Evolutionary conservation across 37 sponge, comb jelly and placozoan genomes (phyloP).

Genomic region (Spongia lamella): DNA sequence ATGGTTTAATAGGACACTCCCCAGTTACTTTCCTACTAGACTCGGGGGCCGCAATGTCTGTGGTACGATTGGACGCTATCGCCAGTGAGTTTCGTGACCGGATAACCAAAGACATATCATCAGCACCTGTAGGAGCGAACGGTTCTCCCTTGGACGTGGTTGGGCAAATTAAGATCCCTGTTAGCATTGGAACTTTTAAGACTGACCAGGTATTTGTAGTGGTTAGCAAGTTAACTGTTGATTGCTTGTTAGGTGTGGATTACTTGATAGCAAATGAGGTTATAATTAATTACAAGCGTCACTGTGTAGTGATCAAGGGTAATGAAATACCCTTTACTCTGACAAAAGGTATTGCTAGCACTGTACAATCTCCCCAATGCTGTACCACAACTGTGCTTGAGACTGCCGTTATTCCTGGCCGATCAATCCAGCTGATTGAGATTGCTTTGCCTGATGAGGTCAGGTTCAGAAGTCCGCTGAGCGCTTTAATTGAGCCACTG

Average conservation of each 20-base stretch:
- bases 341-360: not conserved
- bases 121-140: conserved; percentile 18
- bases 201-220: conserved; percentile 1
- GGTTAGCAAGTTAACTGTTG: conserved; percentile 3
- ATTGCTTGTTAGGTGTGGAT: conserved; percentile 13
- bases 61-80: too few relatives aligned
- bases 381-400: too few relatives aligned
- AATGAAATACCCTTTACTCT: too few relatives aligned
- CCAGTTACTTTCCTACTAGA: conserved; percentile 2
- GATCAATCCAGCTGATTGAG: not conserved
- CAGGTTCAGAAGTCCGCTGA: not conserved
- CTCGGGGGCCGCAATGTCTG: conserved; percentile 24
- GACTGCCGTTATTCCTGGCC: not conserved
- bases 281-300: conserved; percentile 9
- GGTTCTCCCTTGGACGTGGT: conserved; percentile 4
- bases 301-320: not conserved
- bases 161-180: not conserved
- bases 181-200: conserved; percentile 1
- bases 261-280: conserved; percentile 3
- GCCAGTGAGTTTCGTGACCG: not conserved
- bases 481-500: too few relatives aligned
- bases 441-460: not conserved
- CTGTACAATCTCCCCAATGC: not conserved
- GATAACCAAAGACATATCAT: too few relatives aligned
- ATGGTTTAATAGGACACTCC: conserved; percentile 1